A percentile compares a stretch with the other conserved stretches of the same genome.
phyloP scores from a whole-genome alignment of 1,140 invertebrate genomes.

The Bombus terrestris region DNA sequence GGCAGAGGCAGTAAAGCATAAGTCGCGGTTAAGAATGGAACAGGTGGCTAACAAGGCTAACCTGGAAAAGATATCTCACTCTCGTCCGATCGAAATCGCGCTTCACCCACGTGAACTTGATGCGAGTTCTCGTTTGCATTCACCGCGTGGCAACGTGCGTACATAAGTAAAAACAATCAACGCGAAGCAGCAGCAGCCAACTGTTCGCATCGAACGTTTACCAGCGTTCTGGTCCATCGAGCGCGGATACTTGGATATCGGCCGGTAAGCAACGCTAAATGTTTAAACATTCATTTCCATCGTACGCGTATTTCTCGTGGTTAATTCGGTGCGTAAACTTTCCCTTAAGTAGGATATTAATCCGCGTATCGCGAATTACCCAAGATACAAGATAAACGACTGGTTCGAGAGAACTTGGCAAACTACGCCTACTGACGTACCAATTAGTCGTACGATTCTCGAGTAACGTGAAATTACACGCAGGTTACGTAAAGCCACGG shows the following conservation, averaged over 20 bases:
- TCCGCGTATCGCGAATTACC: neutral
- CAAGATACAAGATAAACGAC: neutral
- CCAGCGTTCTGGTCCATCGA: too few relatives aligned
- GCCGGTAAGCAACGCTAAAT: too few relatives aligned
- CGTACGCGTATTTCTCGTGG: too few relatives aligned
- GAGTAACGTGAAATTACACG: conserved; percentile 37
- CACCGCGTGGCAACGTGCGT: neutral
- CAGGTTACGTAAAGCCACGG: conserved; percentile 57
- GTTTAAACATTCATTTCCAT: too few relatives aligned
- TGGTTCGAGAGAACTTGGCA: too few relatives aligned
- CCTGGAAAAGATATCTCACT: neutral
- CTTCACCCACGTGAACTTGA: neutral
- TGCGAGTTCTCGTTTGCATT: neutral
- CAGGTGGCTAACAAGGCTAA: conserved; percentile 18
- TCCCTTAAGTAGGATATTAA: neutral
- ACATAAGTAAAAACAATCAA: neutral
- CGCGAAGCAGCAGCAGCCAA: neutral
- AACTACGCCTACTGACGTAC: conserved; percentile 4
- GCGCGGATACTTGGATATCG: too few relatives aligned
- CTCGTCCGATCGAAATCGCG: neutral
- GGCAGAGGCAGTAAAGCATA: neutral
- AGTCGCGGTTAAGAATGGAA: conserved; percentile 16
- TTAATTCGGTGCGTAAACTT: too few relatives aligned
- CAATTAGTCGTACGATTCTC: conserved; percentile 42
- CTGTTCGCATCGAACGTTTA: too few relatives aligned